Conservation (phyloP, 2,113 vertebrate species). For the chimpanzee (Pan troglodytes) region NHGRI_mPanTro3-v2.1_pri NC_072398.2:135588001-135588500, state of each 20-base stretch:
- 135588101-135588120: neutral
- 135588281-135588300: slow-evolving; percentile 63
- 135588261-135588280: slow-evolving; percentile 67
- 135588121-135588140: neutral
- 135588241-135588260: slow-evolving; percentile 55
- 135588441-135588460: neutral
- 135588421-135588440: neutral
- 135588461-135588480: neutral
- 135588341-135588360: slow-evolving; percentile 59
- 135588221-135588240: slow-evolving; percentile 63
- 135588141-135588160: slow-evolving; percentile 29
- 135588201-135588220: slow-evolving; percentile 69
- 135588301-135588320: slow-evolving; percentile 64
- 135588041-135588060: slow-evolving; percentile 41
- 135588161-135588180: slow-evolving; percentile 24
- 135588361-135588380: slow-evolving; percentile 67
- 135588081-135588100: slow-evolving; percentile 14
- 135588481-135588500: neutral
- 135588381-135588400: slow-evolving; percentile 21
- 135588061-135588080: slow-evolving; percentile 62
- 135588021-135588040: neutral
- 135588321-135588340: slow-evolving; percentile 65
- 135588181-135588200: slow-evolving; percentile 55
- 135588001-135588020: slow-evolving; percentile 43
- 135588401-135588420: neutral